Evolutionary conservation across 2,888 invertebrate genomes (phyloP), one percentile per base, ranked within the genome.

Genomic region (Hydropsyche betteni): DNA sequence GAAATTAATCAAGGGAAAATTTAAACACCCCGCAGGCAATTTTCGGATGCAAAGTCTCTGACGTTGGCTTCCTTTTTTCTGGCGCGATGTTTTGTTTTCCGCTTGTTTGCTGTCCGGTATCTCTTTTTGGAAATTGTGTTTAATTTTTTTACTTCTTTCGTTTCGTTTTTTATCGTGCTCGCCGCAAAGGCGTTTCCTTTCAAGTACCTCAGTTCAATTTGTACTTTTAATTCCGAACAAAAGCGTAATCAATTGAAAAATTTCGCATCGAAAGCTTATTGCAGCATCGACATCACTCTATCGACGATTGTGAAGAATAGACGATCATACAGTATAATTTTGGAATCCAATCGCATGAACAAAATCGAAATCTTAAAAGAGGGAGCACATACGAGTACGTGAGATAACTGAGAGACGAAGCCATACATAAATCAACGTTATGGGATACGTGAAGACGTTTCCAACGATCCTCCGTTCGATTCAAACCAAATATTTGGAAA

Each of bases 1-100:
- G 68, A 74, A 74, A 74, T 74, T 74, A 74, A 74, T 74, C 74
- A 74, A 74, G 69, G 51, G 69, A 74, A 74, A 74, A 74, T 74
- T 74, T 74, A 69, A 74, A 74, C 74, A 74, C 74, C 74, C 74
- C 68, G 51, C 53, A 70, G 70, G 70, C 70, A 70, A 51, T 70
- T 53, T 53, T 36, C 64, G 34, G 36, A 64, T n/a, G 64, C 12
- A 64, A 64, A 64, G 64, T 64, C 64, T 64, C 34, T 64, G 6
- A 34, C 36, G 64, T 64, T 36, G 36, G 44, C 44, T 44, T 44
- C 44, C 44, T 10, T 44, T 44, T 44, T 44, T 44, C 44, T 36
- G 14, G 5, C 58, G 5, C 5, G 4, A 7, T 58, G 14, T 58
- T 58, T 53, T 24, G 24, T 24, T 53, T 58, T 58, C 24, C 24